These are phyloP conservation scores for Phrynocephalus versicolor DNA, from an alignment of 2,113 vertebrate species.

Conservation along the genomic window DNA sequence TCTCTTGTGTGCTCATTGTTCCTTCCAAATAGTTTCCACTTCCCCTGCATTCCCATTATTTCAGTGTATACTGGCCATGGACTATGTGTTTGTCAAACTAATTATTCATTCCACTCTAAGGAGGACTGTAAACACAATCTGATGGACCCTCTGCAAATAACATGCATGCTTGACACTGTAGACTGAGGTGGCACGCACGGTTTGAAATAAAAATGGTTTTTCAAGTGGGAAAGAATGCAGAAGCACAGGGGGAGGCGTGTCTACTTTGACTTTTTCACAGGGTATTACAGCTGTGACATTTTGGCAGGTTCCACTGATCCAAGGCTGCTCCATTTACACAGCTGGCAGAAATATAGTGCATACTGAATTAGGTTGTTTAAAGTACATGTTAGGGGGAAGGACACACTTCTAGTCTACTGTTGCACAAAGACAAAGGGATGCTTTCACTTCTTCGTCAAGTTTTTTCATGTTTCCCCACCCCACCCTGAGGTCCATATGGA, in stretches of 20 bases:
- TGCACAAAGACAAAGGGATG: background rate
- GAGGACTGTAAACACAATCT: background rate
- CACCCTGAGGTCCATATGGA: background rate
- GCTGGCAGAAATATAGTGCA: background rate
- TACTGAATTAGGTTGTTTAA: background rate
- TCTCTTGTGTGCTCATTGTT: background rate
- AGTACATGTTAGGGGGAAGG: background rate
- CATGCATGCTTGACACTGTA: background rate
- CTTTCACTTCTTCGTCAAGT: background rate
- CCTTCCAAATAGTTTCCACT: background rate
- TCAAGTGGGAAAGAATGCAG: background rate
- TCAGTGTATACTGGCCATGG: too few relatives aligned
- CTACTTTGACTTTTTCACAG: background rate
- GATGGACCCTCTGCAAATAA: background rate
- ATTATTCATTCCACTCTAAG: background rate
- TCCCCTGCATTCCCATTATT: background rate
- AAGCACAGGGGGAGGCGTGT: background rate
- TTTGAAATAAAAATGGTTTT: background rate
- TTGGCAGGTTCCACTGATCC: slow-evolving; percentile 19
- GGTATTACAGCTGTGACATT: slow-evolving; percentile 2
- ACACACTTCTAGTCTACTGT: background rate
- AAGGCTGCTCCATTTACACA: slow-evolving; percentile 4
- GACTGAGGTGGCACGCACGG: background rate
- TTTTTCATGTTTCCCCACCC: background rate
- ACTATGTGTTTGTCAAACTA: background rate